phyloP scores from a whole-genome alignment of 2,888 invertebrate genomes.

The Drosophila kuntzei region DNA sequence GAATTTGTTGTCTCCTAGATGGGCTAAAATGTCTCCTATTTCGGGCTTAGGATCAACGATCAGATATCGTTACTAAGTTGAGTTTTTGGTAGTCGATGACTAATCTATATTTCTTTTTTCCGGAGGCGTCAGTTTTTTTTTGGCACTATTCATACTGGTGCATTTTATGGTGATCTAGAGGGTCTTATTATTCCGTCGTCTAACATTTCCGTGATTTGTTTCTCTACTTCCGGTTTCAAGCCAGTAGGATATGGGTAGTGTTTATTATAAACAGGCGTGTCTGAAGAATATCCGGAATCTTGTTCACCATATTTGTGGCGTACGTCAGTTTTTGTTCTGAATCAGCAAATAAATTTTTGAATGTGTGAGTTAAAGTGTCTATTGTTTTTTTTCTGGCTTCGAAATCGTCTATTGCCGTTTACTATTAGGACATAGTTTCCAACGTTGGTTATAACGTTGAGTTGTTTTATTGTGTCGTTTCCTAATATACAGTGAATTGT shows the following conservation, averaged over 20 bases:
- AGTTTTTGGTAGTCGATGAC: conserved; percentile 1
- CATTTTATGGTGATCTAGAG: conserved; percentile 5
- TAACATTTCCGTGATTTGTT: background rate
- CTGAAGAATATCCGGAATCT: background rate
- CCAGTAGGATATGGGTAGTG: conserved; percentile 1
- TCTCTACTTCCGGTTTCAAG: background rate
- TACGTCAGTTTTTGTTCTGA: background rate
- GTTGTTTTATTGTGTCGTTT: background rate
- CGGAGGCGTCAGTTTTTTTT: conserved; percentile 1
- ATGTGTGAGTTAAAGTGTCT: background rate
- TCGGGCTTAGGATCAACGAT: background rate
- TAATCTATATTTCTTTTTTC: background rate
- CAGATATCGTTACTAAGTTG: background rate
- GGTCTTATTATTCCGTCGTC: background rate
- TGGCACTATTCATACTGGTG: background rate
- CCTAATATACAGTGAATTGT: no score
- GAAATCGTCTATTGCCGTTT: no score
- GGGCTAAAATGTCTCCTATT: background rate
- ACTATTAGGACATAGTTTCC: background rate
- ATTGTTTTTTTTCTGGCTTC: background rate
- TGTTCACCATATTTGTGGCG: background rate
- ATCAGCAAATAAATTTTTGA: background rate
- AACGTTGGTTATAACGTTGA: no score
- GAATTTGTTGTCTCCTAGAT: background rate
- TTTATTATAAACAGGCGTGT: background rate